phyloP scores from a whole-genome alignment of 37 sponge, comb jelly and placozoan species.

The Corticium candelabrum region DNA sequence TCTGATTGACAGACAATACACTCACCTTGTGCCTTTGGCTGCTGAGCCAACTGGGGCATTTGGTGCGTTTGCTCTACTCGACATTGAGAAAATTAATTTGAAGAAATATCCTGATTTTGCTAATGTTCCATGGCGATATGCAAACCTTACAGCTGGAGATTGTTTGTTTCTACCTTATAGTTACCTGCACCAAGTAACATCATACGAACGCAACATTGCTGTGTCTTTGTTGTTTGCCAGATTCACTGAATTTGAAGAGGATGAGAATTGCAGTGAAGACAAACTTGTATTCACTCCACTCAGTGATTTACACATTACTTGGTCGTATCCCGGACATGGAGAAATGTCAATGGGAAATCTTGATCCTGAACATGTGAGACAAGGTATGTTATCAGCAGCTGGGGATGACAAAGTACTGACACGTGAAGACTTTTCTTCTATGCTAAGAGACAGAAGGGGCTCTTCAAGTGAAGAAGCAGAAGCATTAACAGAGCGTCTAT shows the following conservation, averaged over 20 bases:
- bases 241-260: slow-evolving; percentile 2
- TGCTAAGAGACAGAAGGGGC: neutral
- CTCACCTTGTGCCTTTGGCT: slow-evolving; percentile 21
- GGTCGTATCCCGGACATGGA: slow-evolving; percentile 34
- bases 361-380: slow-evolving; percentile 10
- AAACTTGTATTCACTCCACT: neutral
- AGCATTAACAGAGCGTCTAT: too few species aligned
- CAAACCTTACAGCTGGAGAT: slow-evolving; percentile 32
- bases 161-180: slow-evolving; percentile 28
- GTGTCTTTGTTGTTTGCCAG: slow-evolving; percentile 30
- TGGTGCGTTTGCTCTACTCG: slow-evolving; percentile 29
- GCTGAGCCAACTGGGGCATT: slow-evolving; percentile 22
- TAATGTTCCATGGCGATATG: slow-evolving; percentile 21
- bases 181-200: slow-evolving; percentile 14
- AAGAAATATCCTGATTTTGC: slow-evolving; percentile 12
- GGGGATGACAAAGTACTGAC: neutral
- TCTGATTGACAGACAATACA: slow-evolving; percentile 24
- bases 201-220: slow-evolving; percentile 24
- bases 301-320: neutral
- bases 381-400: neutral
- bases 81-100: slow-evolving; percentile 27
- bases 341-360: slow-evolving; percentile 26
- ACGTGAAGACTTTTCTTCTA: neutral
- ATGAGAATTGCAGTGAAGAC: neutral
- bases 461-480: neutral